Evolutionary conservation across 2,797 vertebrate species (phyloP), one percentile per base, ranked within the genome.

Genomic region (Gambusia yucatana): DNA sequence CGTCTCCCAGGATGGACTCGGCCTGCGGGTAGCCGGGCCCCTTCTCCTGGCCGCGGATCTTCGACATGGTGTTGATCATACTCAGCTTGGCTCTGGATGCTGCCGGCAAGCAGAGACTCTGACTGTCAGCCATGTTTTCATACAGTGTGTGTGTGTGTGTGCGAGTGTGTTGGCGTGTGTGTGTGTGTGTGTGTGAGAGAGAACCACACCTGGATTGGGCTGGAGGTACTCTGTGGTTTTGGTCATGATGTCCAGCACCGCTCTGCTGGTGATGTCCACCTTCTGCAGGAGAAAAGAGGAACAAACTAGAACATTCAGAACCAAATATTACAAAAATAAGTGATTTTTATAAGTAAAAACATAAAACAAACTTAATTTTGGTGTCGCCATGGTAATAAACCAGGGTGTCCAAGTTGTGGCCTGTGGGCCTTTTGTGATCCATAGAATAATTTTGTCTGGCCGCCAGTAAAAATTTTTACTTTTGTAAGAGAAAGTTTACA

Each of bases 51-150:
- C 98, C 92, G 82, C 98, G 92, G 86, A 96, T 99, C 96, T 99
- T 99, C 4, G 98, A 99, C 98, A 99, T 98, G 75, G 98, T 99
- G 94, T 97, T 99, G 92, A 98, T 98, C 98, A 99, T 98, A 77
- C 96, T 99, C 82, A 99, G 96, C 93, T 96, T 98, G 73, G 98
- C 98, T 92, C 98, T 96, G 92, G 98, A 98, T 22, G 98, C 98
- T 98, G 89, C 9, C 2, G 70, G 48, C 57, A 0, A n/a, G 47
- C 6, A 25, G 41, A 2, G 16, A 17, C 41, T 0, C 11, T 0
- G 4, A 75, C 30, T 0, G 7, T 5, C 0, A 36, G 6, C 4
- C 4, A 3, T 1, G 5, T 10, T 30, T 48, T 52, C 0, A 48
- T 48, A 48, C 47, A 2, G 47, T 1, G 47, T 6, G 5, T 14